Evolutionary conservation across 1,140 invertebrate species (phyloP).

Genomic region (Cherax quadricarinatus): DNA sequence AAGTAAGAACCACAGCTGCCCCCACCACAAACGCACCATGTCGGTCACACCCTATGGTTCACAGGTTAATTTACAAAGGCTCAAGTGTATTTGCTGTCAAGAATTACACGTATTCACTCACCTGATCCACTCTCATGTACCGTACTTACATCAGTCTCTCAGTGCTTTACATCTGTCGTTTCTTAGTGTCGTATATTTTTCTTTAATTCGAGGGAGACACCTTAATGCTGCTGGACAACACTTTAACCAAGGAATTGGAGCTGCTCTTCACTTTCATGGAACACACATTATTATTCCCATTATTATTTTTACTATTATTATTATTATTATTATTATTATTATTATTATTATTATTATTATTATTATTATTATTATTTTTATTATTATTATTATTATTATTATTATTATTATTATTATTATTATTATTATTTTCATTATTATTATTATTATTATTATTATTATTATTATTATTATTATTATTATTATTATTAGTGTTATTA

Average conservation of each 20-base stretch:
- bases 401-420: background rate
- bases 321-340: slow-evolving; percentile 4
- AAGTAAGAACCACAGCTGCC: too few species aligned
- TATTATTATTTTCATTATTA: background rate
- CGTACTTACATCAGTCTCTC: background rate
- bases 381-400: background rate
- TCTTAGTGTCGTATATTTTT: background rate
- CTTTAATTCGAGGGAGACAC: background rate
- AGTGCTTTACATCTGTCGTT: background rate
- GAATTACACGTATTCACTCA: background rate
- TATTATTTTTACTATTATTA: slow-evolving; percentile 25
- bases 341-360: background rate
- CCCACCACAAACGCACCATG: too few species aligned
- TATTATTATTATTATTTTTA: background rate
- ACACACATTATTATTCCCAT: background rate
- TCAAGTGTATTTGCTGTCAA: background rate
- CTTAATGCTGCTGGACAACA: background rate
- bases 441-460: slow-evolving; percentile 8
- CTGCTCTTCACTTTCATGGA: too few species aligned
- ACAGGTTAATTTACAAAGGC: background rate
- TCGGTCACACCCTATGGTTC: too few species aligned
- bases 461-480: background rate
- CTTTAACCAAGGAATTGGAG: background rate
- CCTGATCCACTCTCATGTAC: background rate
- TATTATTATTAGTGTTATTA: background rate